Conservation (phyloP, 2,888 invertebrate genomes). For the Strigamia crassipes region DNA sequence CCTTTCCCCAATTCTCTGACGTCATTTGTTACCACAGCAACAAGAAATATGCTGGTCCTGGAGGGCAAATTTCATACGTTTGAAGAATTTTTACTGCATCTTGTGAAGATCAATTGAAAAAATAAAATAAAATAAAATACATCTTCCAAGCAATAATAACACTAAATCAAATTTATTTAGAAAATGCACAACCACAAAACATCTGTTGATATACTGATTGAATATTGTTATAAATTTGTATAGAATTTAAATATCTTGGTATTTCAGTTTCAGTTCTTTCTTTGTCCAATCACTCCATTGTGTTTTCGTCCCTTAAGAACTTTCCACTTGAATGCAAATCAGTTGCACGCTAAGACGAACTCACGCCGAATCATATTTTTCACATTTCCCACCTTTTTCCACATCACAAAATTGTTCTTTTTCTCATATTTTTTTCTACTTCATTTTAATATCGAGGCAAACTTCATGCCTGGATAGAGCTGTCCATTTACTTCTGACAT, state of each 20-base stretch:
- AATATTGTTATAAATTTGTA: too few relatives aligned
- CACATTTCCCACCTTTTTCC: background rate
- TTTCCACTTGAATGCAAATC: background rate
- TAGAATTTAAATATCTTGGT: too few relatives aligned
- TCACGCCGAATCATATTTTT: background rate
- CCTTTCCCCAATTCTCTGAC: background rate
- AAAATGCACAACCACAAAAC: too few relatives aligned
- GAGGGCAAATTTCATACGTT: background rate
- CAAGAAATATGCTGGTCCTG: background rate
- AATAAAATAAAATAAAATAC: too few relatives aligned
- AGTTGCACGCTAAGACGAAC: background rate
- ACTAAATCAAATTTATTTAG: too few relatives aligned
- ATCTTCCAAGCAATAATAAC: too few relatives aligned
- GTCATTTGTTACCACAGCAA: slow-evolving; percentile 3
- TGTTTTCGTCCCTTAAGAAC: background rate
- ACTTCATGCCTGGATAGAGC: background rate
- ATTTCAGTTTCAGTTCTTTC: too few relatives aligned
- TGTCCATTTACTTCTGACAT: slow-evolving; percentile 11
- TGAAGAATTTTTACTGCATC: too few relatives aligned
- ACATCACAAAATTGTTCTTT: background rate
- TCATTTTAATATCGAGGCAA: background rate
- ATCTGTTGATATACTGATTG: too few relatives aligned
- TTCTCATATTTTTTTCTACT: background rate
- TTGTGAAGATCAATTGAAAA: too few relatives aligned
- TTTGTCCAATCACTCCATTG: background rate